These are phyloP conservation scores for Ochotona princeps DNA, from an alignment of 2,113 vertebrate genomes.

Conservation along the genomic window DNA sequence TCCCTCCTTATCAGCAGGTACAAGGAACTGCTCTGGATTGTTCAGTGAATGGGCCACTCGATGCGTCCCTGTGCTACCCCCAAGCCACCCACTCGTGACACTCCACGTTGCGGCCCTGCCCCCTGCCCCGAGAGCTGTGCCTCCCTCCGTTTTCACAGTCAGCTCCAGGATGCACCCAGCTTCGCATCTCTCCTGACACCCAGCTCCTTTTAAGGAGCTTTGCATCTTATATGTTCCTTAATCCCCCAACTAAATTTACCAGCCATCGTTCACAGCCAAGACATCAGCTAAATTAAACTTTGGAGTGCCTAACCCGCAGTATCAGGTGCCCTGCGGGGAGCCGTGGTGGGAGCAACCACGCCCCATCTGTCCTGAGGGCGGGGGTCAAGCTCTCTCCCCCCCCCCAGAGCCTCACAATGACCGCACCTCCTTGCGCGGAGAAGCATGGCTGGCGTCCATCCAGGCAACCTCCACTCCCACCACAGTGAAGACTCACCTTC, in stretches of 20 bases:
- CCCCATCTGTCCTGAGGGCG: slow-evolving; percentile 69
- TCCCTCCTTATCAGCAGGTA: background rate
- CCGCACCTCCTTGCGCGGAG: background rate
- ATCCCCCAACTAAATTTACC: slow-evolving; percentile 86
- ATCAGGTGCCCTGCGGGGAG: slow-evolving; percentile 79
- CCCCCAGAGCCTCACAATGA: background rate
- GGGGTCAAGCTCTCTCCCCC: slow-evolving; percentile 13
- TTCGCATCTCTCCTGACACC: slow-evolving; percentile 60
- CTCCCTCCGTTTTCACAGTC: slow-evolving; percentile 37
- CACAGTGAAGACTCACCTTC: background rate
- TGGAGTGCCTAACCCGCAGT: slow-evolving; percentile 77
- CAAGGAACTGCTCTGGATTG: background rate
- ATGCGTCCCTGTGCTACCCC: background rate
- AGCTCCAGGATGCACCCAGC: slow-evolving; percentile 44
- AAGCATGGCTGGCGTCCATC: background rate
- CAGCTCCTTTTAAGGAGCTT: slow-evolving; percentile 85
- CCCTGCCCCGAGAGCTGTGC: background rate
- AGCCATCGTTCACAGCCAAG: slow-evolving; percentile 85
- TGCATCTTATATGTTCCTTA: slow-evolving; percentile 82
- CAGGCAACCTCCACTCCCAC: background rate
- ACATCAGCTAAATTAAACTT: slow-evolving; percentile 88
- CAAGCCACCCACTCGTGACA: background rate
- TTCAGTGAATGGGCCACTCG: background rate
- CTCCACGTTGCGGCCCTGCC: background rate
- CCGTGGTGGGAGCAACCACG: slow-evolving; percentile 59